phyloP scores from a whole-genome alignment of 2,888 invertebrate genomes.

The Caenorhabditis macrosperma region DNA sequence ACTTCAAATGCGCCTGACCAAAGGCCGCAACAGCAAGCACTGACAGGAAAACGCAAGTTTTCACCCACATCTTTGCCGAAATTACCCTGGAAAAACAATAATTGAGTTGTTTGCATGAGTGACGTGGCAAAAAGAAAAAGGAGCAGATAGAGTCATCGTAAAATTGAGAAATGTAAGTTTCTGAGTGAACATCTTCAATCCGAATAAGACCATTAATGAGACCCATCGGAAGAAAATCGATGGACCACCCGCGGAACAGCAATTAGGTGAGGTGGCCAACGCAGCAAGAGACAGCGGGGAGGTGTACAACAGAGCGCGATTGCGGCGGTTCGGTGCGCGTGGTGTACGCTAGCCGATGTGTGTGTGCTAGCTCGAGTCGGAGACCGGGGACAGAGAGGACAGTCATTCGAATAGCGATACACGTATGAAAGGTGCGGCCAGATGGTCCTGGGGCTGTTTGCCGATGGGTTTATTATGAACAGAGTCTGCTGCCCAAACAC shows the following conservation, averaged over 20 bases:
- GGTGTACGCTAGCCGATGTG: too few relatives aligned
- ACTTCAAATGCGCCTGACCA: conserved; percentile 74
- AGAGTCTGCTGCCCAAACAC: conserved; percentile 9
- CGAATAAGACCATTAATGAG: neutral
- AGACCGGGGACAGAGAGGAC: neutral
- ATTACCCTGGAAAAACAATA: conserved; percentile 35
- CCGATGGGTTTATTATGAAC: conserved; percentile 31
- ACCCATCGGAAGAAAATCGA: neutral
- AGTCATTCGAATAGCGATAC: conserved; percentile 40
- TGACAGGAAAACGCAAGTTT: conserved; percentile 23
- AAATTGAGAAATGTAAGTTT: neutral
- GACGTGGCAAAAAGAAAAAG: conserved; percentile 20
- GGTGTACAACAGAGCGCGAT: conserved; percentile 39
- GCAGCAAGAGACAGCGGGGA: conserved; percentile 7
- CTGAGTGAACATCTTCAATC: neutral
- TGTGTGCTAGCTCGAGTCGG: too few relatives aligned
- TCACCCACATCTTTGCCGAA: conserved; percentile 35
- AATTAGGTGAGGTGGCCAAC: conserved; percentile 43
- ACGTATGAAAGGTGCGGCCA: conserved; percentile 32
- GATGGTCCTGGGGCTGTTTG: conserved; percentile 41
- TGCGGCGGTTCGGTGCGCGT: neutral
- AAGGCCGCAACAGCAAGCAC: conserved; percentile 23
- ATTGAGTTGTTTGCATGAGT: conserved; percentile 2
- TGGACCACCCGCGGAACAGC: too few relatives aligned
- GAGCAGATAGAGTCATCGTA: neutral